Evolutionary conservation across 1,140 invertebrate species (phyloP), one percentile per base, ranked within the genome.

Genomic region (Drosophila persimilis): DNA sequence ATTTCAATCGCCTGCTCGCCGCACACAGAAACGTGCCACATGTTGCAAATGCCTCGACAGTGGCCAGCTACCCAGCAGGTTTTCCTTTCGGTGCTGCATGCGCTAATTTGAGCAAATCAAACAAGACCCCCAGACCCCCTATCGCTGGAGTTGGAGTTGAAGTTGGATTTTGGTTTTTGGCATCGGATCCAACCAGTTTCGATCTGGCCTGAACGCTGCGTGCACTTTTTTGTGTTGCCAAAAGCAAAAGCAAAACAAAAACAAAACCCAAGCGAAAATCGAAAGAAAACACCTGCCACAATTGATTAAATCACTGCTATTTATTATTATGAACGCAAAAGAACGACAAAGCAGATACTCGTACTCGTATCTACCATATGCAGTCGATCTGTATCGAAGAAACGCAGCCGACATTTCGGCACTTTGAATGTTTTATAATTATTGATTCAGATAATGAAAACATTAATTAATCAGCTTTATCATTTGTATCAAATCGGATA

Each of bases 281-380:
- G 35, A 39, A 39, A 39, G 20, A 24, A 86, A 88, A 81, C 81
- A 86, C 81, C 81, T 86, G 81, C 81, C 85, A 88, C 74, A 86
- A 88, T 86, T 86, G 83, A 86, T 88, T 81, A 86, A 81, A 88
- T 86, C 81, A 67, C 62, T 50, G 77, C 83, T 78, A 86, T 88
- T 86, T 85, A 88, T 81, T 86, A 86, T 77, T 81, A 59, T 75
- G 59, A 78, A 51, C 75, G 63, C 50, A 65, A 65, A 67, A 61
- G 57, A 64, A 66, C 41, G 31, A 59, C 59, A 58, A 63, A 54
- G 51, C 13, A 47, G 29, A 35, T 11, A 52, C 17, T 20, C 17
- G 17, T 17, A 17, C 17, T 17, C 17, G 17, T 17, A 24, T 4
- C 5, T 13, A 13, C 3, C 0, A 31, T 6, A 31, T 31, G 0